Conservation (phyloP, 2,888 invertebrate genomes). For the Eucriotettix oculatus region DNA sequence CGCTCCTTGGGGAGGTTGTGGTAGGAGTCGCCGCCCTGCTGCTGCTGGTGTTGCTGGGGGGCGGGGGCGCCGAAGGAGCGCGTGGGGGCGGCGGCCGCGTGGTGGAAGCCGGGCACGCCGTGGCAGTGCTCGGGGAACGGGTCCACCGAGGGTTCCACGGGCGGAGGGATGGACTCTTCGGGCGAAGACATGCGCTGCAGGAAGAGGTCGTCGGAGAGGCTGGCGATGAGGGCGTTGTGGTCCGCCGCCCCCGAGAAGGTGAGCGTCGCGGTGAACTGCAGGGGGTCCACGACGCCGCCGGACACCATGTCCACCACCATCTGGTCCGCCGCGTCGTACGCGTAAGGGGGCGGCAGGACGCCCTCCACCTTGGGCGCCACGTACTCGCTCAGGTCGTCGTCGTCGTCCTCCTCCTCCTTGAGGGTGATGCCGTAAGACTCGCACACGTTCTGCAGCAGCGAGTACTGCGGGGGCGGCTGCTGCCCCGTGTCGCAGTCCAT, state of each 20-base stretch:
- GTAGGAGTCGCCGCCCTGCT: not conserved
- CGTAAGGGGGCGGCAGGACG: no score
- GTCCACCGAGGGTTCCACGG: constrained; percentile 49
- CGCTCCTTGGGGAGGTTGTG: constrained; percentile 27
- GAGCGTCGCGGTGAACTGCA: constrained; percentile 66
- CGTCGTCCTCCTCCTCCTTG: constrained; percentile 49
- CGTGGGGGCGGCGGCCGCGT: no score
- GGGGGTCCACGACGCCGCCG: constrained; percentile 60
- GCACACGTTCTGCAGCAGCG: constrained; percentile 55
- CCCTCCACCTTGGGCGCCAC: not conserved
- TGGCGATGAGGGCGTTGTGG: constrained; percentile 52
- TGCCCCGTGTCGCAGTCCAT: constrained; percentile 66
- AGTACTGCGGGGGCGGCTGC: constrained; percentile 43
- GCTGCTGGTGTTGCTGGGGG: no score
- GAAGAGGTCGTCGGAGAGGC: constrained; percentile 64
- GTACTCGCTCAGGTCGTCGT: constrained; percentile 3
- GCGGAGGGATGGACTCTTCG: constrained; percentile 27
- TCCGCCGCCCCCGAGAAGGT: constrained; percentile 66
- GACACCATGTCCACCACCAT: constrained; percentile 71
- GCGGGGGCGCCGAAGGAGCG: no score
- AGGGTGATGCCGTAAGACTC: constrained; percentile 61
- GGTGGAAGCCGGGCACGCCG: constrained; percentile 10
- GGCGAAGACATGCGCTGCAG: constrained; percentile 45
- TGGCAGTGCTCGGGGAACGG: constrained; percentile 52
- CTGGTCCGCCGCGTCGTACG: constrained; percentile 24